phyloP scores from a whole-genome alignment of 2,888 invertebrate genomes.

The Lepetodrilus schrolli region DNA sequence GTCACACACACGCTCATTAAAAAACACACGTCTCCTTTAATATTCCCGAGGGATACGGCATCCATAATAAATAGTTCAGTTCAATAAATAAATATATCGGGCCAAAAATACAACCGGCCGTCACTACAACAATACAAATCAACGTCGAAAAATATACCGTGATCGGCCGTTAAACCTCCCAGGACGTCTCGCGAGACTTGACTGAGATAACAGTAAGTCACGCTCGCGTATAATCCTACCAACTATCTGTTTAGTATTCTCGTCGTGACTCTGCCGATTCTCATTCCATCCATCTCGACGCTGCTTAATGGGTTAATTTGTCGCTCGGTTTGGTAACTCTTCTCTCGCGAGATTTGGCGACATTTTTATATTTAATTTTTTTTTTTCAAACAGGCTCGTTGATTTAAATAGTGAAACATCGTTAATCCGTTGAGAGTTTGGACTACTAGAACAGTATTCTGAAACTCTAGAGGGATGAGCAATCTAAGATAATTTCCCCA shows the following conservation, averaged over 20 bases:
- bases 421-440: no score
- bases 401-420: no score
- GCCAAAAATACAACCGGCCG: background rate
- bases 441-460: no score
- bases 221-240: background rate
- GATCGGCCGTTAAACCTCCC: background rate
- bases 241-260: background rate
- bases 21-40: background rate
- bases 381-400: no score
- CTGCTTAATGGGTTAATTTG: slow-evolving; percentile 8
- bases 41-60: background rate
- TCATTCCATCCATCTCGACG: background rate
- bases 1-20: background rate
- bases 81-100: background rate
- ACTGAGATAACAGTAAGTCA: background rate
- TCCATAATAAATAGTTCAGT: background rate
- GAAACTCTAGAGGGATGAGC: no score
- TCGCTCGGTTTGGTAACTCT: background rate
- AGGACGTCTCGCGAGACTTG: slow-evolving; percentile 2
- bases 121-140: background rate
- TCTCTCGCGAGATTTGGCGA: background rate
- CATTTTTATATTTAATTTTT: background rate
- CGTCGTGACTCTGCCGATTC: background rate
- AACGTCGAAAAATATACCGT: background rate
- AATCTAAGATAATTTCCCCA: no score